A percentile compares a stretch with the other conserved stretches of the same genome.
phyloP scores from a whole-genome alignment of 1,140 invertebrate species.

The Amyelois transitella region DNA sequence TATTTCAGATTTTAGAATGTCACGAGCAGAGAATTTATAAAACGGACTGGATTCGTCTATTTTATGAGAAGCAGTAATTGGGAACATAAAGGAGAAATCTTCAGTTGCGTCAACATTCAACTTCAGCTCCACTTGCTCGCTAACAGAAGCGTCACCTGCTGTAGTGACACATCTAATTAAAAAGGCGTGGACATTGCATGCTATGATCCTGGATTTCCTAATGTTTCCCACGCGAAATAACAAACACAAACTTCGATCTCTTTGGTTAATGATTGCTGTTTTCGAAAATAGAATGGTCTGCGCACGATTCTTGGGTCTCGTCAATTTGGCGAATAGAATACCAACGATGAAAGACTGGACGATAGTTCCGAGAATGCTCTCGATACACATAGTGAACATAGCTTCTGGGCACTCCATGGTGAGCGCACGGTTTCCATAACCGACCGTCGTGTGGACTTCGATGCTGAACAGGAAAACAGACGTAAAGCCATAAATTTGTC shows the following conservation, averaged over 20 bases:
- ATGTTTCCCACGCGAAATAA: slow-evolving; percentile 95
- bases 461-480: slow-evolving; percentile 78
- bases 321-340: slow-evolving; percentile 92
- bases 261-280: slow-evolving; percentile 87
- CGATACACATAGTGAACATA: slow-evolving; percentile 95
- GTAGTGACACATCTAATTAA: slow-evolving; percentile 85
- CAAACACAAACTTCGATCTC: slow-evolving; percentile 87
- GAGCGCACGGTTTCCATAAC: slow-evolving; percentile 78
- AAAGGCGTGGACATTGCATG: slow-evolving; percentile 85
- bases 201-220: slow-evolving; percentile 93
- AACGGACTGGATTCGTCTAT: slow-evolving; percentile 84
- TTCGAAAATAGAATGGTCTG: slow-evolving; percentile 93
- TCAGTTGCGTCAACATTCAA: slow-evolving; percentile 83
- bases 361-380: slow-evolving; percentile 94
- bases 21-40: slow-evolving; percentile 83
- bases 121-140: slow-evolving; percentile 81
- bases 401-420: slow-evolving; percentile 91
- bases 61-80: slow-evolving; percentile 82
- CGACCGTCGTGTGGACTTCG: slow-evolving; percentile 80
- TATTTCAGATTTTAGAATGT: slow-evolving; percentile 82
- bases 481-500: slow-evolving; percentile 75
- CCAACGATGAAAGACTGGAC: slow-evolving; percentile 82
- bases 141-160: slow-evolving; percentile 81
- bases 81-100: slow-evolving; percentile 90
- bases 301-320: slow-evolving; percentile 92